Evolutionary conservation across 1,140 invertebrate species (phyloP).

Genomic region (Drosophila yakuba): DNA sequence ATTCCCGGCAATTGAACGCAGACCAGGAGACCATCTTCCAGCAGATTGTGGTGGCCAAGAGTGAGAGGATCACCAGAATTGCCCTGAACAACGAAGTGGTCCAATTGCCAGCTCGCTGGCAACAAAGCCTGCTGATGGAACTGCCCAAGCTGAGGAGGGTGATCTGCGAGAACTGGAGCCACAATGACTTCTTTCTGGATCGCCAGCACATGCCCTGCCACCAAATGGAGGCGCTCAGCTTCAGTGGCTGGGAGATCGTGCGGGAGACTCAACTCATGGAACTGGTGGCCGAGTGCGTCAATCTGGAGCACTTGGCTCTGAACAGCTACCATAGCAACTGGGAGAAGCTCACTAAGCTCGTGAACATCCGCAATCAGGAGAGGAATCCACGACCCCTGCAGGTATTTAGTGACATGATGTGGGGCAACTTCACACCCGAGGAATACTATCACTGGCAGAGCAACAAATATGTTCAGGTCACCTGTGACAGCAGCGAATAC

Average conservation of each 20-base stretch:
- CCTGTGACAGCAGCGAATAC: conserved; percentile 58
- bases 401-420: conserved; percentile 65
- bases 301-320: conserved; percentile 47
- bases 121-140: conserved; percentile 57
- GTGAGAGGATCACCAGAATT: conserved; percentile 60
- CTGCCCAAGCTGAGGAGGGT: conserved; percentile 59
- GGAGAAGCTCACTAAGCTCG: conserved; percentile 58
- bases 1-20: conserved; percentile 60
- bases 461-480: conserved; percentile 62
- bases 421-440: conserved; percentile 45
- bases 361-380: conserved; percentile 46
- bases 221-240: conserved; percentile 68
- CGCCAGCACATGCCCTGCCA: conserved; percentile 59
- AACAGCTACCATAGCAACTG: conserved; percentile 62
- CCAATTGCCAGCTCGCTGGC: conserved; percentile 60
- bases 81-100: conserved; percentile 73
- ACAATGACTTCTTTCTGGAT: conserved; percentile 70
- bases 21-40: conserved; percentile 73
- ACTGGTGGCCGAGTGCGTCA: conserved; percentile 53
- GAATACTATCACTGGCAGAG: conserved; percentile 54
- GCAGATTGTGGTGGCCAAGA: conserved; percentile 69
- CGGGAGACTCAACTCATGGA: conserved; percentile 56
- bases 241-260: conserved; percentile 66
- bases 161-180: conserved; percentile 68
- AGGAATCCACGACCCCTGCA: conserved; percentile 40